Evolutionary conservation across 2,888 invertebrate genomes (phyloP).

Genomic region (Agrotis exclamationis): DNA sequence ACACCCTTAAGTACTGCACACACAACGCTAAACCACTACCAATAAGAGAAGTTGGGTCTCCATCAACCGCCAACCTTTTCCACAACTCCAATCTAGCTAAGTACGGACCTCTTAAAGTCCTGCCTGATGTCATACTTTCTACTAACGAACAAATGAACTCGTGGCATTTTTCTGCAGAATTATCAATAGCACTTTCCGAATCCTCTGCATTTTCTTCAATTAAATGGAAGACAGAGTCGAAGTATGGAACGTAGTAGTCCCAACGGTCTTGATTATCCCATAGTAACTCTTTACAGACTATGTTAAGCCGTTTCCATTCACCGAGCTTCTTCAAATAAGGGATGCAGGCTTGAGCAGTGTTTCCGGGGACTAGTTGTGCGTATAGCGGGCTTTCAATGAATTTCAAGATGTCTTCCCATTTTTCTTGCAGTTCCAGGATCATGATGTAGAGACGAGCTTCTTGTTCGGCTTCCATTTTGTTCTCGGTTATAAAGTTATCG

Average conservation of each 20-base stretch:
- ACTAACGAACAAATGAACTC: constrained; percentile 88
- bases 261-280: constrained; percentile 94
- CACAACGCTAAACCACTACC: constrained; percentile 93
- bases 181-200: constrained; percentile 76
- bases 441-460: constrained; percentile 98
- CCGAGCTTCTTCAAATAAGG: constrained; percentile 94
- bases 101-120: constrained; percentile 94
- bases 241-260: constrained; percentile 94
- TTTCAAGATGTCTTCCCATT: constrained; percentile 95
- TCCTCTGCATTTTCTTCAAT: constrained; percentile 80
- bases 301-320: constrained; percentile 94
- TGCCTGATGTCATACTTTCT: constrained; percentile 86
- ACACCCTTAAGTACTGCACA: constrained; percentile 94
- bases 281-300: constrained; percentile 94
- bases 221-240: constrained; percentile 93
- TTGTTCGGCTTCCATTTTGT: constrained; percentile 97
- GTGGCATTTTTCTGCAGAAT: constrained; percentile 86
- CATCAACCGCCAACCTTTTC: constrained; percentile 90
- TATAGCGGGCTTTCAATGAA: constrained; percentile 95
- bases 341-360: constrained; percentile 93
- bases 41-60: constrained; percentile 89
- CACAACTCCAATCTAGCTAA: constrained; percentile 95
- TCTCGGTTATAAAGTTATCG: constrained; percentile 96
- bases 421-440: constrained; percentile 94
- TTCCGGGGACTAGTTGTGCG: constrained; percentile 92